Percentiles rank a stretch among this genome's conserved stretches.
These are phyloP conservation scores for Heliconius congener DNA, from an alignment of 1,140 invertebrate species.

Conservation along the genomic window DNA sequence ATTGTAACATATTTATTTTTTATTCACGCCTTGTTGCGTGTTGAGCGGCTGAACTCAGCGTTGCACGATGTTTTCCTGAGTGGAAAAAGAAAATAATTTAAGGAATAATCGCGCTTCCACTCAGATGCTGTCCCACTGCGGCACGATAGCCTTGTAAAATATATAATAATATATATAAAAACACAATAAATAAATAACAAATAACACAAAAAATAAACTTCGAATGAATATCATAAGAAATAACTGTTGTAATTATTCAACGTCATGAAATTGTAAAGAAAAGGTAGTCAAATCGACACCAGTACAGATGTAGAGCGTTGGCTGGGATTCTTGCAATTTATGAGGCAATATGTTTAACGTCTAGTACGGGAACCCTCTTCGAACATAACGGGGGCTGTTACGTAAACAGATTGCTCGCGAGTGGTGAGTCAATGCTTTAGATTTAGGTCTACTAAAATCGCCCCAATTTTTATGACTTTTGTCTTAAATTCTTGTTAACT, in stretches of 20 bases:
- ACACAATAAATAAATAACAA: background rate
- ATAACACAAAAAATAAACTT: background rate
- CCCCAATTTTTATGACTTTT: slow-evolving; percentile 44
- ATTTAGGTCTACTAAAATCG: slow-evolving; percentile 6
- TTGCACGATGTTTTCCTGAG: too few species aligned
- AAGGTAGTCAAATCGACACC: slow-evolving; percentile 77
- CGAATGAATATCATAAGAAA: background rate
- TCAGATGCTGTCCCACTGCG: too few species aligned
- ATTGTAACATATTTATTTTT: too few species aligned
- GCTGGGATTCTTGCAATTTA: slow-evolving; percentile 78
- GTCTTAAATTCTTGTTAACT: slow-evolving; percentile 32
- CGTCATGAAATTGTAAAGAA: slow-evolving; percentile 72
- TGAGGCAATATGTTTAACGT: slow-evolving; percentile 81
- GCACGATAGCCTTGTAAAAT: too few species aligned
- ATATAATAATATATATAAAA: too few species aligned
- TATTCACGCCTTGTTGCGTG: too few species aligned
- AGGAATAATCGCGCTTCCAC: too few species aligned
- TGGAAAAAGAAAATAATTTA: too few species aligned
- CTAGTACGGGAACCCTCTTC: slow-evolving; percentile 75
- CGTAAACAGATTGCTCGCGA: slow-evolving; percentile 79
- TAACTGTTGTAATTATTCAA: slow-evolving; percentile 49
- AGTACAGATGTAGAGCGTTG: slow-evolving; percentile 65
- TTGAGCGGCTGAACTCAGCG: too few species aligned
- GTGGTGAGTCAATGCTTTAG: slow-evolving; percentile 39
- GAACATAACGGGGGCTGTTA: slow-evolving; percentile 79